Evolutionary conservation across 2,797 vertebrate genomes (phyloP).

Genomic region (Epinephelus malabaricus): DNA sequence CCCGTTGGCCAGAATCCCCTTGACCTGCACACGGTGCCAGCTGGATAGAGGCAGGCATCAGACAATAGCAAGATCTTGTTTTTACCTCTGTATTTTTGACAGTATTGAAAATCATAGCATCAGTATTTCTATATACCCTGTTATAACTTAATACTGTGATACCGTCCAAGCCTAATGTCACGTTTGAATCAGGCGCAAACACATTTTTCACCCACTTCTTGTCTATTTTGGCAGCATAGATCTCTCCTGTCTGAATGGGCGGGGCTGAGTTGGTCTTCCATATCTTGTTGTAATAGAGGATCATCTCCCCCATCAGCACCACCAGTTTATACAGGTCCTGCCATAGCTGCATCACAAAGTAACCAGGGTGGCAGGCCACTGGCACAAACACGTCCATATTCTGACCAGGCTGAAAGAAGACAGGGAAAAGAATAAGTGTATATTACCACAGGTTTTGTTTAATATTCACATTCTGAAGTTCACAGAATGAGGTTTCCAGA

Average conservation of each 20-base stretch:
- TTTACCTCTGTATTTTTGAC: not conserved
- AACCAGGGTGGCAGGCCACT: conserved; percentile 93
- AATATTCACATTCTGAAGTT: no score
- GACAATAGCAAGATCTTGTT: not conserved
- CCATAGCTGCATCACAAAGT: conserved; percentile 96
- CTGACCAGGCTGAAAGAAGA: conserved; percentile 83
- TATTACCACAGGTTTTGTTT: no score
- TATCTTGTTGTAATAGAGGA: conserved; percentile 91
- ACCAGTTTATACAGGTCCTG: conserved; percentile 93
- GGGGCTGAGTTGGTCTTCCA: conserved; percentile 67
- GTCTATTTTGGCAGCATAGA: conserved; percentile 94
- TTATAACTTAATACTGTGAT: no score
- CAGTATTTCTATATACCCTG: no score
- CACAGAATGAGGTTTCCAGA: no score
- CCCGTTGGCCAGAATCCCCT: conserved; percentile 89
- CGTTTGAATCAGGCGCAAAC: not conserved
- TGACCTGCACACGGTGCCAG: conserved; percentile 94
- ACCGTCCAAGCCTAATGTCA: no score
- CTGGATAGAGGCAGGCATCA: conserved; percentile 70
- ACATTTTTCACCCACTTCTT: conserved; percentile 86
- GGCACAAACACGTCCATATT: conserved; percentile 93
- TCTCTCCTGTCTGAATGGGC: conserved; percentile 86
- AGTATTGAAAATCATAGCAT: no score
- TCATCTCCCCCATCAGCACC: conserved; percentile 96
- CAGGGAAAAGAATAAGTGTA: conserved; percentile 62